Evolutionary conservation across 2,113 vertebrate species (phyloP).

Genomic region (Amblyopsis rosae): DNA sequence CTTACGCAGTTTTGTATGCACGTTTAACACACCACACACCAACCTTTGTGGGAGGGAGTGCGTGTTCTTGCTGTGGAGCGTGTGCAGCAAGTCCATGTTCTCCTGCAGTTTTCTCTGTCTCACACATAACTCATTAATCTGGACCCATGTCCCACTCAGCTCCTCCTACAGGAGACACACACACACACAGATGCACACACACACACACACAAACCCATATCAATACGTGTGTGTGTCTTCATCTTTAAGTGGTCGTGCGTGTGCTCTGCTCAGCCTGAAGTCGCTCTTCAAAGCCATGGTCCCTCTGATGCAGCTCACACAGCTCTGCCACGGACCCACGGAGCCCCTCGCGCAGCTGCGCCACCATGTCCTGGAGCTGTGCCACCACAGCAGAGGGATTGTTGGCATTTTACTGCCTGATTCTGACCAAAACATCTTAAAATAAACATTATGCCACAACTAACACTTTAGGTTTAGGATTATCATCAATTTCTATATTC

Average conservation of each 20-base stretch:
- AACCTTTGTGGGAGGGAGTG: slow-evolving; percentile 63
- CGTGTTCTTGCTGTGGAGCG: slow-evolving; percentile 76
- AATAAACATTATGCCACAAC: background rate
- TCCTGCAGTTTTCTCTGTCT: slow-evolving; percentile 89
- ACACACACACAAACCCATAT: background rate
- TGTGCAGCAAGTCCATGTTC: slow-evolving; percentile 85
- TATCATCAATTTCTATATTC: no score
- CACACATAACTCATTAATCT: slow-evolving; percentile 87
- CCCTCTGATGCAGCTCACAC: slow-evolving; percentile 84
- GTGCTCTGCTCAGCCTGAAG: slow-evolving; percentile 85
- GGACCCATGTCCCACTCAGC: slow-evolving; percentile 84
- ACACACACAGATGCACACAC: background rate
- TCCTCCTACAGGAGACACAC: slow-evolving; percentile 81
- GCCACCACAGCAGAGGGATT: background rate
- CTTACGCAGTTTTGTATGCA: no score
- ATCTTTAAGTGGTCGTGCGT: slow-evolving; percentile 1
- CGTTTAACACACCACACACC: background rate
- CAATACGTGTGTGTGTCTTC: background rate
- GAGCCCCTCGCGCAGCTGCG: slow-evolving; percentile 90
- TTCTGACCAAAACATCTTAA: background rate
- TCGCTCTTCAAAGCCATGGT: slow-evolving; percentile 87
- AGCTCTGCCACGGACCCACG: slow-evolving; percentile 86
- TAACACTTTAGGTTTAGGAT: no score
- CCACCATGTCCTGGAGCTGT: slow-evolving; percentile 89
- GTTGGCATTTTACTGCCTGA: background rate